Evolutionary conservation across 1,140 invertebrate genomes (phyloP).

Genomic region (Bombus polaris): DNA sequence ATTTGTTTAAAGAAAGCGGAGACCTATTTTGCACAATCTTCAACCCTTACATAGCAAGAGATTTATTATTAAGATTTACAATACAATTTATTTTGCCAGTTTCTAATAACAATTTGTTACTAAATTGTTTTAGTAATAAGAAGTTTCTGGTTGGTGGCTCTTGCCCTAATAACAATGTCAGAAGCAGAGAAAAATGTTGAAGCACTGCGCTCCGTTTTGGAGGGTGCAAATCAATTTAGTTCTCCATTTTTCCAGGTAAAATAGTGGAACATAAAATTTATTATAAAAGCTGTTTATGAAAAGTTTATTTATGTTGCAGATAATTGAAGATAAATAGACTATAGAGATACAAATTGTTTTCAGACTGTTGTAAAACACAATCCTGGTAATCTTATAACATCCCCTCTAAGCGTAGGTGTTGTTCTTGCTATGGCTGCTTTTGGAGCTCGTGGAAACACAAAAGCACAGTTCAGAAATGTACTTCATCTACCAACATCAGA

Average conservation of each 20-base stretch:
- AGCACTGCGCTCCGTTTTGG: conserved; percentile 54
- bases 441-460: conserved; percentile 73
- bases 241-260: conserved; percentile 50
- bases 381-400: conserved; percentile 70
- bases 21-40: no score
- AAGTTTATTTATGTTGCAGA: neutral
- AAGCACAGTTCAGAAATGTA: conserved; percentile 60
- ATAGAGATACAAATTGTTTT: neutral
- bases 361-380: conserved; percentile 56
- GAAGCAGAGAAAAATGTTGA: neutral
- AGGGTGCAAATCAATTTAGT: conserved; percentile 63
- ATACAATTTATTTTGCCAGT: no score
- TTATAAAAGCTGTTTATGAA: no score
- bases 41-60: no score
- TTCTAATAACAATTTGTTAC: no score
- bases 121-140: conserved; percentile 56
- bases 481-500: conserved; percentile 69
- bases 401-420: conserved; percentile 62
- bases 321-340: neutral
- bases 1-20: no score
- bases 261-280: neutral
- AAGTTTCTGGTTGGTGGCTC: conserved; percentile 46
- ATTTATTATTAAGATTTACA: no score
- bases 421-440: conserved; percentile 73
- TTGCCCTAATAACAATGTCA: conserved; percentile 50